These are phyloP conservation scores for Phataginus tricuspis DNA, from an alignment of 2,797 vertebrate genomes.

Conservation along the genomic window DNA sequence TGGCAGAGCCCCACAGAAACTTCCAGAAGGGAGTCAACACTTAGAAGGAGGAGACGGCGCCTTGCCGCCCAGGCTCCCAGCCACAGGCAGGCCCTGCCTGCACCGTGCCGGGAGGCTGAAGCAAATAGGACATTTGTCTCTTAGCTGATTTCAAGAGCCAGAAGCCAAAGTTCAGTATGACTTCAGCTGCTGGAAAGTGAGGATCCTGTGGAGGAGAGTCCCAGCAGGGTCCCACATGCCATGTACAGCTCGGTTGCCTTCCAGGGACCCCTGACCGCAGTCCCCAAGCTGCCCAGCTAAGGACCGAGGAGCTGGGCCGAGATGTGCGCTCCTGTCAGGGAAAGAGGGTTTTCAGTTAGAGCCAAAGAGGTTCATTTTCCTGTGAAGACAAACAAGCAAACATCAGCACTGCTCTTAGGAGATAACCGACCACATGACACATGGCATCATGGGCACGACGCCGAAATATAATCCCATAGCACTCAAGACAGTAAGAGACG, in stretches of 20 bases:
- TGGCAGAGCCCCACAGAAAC: background rate
- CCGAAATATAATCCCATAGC: background rate
- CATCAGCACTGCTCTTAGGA: background rate
- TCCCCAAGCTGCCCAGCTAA: background rate
- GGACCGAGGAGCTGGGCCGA: too few species aligned
- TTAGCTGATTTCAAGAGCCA: background rate
- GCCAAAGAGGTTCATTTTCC: background rate
- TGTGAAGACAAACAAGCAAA: background rate
- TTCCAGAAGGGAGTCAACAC: background rate
- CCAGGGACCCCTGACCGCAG: background rate
- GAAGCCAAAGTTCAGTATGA: background rate
- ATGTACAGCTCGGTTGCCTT: too few species aligned
- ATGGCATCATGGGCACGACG: background rate
- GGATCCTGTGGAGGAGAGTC: background rate
- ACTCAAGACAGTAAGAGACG: background rate
- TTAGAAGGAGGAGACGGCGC: background rate
- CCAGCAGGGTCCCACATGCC: background rate
- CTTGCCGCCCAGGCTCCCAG: background rate
- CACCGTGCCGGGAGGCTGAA: background rate
- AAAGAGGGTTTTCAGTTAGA: background rate
- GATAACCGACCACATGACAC: background rate
- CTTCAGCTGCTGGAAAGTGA: background rate
- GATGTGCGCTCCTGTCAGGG: background rate
- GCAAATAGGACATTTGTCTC: background rate
- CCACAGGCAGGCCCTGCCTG: background rate